These are phyloP conservation scores for Drosophila tsacasi DNA, from an alignment of 1,140 invertebrate species.

Conservation along the genomic window DNA sequence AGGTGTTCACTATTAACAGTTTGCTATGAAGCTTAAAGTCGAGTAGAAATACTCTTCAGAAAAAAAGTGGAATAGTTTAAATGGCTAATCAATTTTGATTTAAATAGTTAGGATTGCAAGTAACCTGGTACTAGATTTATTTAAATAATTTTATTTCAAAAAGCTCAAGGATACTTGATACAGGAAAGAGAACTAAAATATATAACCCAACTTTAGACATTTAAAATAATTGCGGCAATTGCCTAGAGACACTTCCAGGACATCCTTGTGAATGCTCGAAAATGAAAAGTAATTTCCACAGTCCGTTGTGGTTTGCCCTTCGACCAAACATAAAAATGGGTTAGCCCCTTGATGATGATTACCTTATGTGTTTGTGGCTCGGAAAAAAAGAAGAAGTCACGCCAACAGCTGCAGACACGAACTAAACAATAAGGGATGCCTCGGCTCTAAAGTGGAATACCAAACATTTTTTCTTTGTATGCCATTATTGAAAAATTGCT, in stretches of 20 bases:
- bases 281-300: constrained; percentile 24
- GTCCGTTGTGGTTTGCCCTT: constrained; percentile 14
- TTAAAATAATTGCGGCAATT: constrained; percentile 4
- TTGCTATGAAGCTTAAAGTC: background rate
- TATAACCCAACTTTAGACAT: background rate
- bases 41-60: no score
- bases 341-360: constrained; percentile 40
- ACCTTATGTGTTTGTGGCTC: constrained; percentile 29
- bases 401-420: constrained; percentile 34
- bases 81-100: no score
- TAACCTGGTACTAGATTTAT: background rate
- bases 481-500: constrained; percentile 53
- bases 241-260: constrained; percentile 7
- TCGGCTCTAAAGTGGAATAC: constrained; percentile 36
- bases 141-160: background rate
- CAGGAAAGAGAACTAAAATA: background rate
- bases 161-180: background rate
- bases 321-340: constrained; percentile 19
- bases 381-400: constrained; percentile 15
- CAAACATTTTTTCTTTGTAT: constrained; percentile 49
- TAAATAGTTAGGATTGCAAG: background rate
- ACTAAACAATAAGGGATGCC: constrained; percentile 42
- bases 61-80: no score
- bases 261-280: background rate
- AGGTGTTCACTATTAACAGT: background rate